Evolutionary conservation across 2,888 invertebrate species (phyloP), one percentile per base, ranked within the genome.

Genomic region (Drosophila greeni): DNA sequence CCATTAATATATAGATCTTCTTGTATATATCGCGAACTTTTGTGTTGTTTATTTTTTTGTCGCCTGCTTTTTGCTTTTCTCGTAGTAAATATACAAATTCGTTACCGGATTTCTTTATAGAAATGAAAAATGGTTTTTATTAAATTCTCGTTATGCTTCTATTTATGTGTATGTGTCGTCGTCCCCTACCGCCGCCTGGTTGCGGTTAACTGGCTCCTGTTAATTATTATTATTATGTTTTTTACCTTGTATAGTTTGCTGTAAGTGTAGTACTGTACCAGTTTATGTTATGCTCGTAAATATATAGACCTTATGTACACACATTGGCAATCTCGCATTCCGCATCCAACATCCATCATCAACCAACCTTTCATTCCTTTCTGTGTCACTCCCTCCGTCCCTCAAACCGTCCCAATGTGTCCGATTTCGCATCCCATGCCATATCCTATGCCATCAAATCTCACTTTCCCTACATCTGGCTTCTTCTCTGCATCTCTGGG

Each of bases 161-260:
- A 67, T 76, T 80, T 62, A 73, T 80, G 83, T 82, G 82, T 81
- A 67, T 69, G 72, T 65, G 76, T 73, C 66, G 76, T 73, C 66
- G 45, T 9, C 51, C 45, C 23, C 26, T 18, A 37, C 16, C 31
- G 16, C 40, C 23, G 8, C 31, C 53, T 61, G 39, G 45, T 49
- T 51, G 51, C 26, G 31, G 53, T 52, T 57, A 29, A 16, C 57
- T 56, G 54, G 31, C 45, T 47, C 60, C 57, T 48, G 47, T 74
- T 61, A 66, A 74, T 76, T 66, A 57, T 51, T 66, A 57, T 51
- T 66, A 49, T 66, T 49, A 59, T 57, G 14, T 52, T 45, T 53
- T 68, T 82, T 81, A 84, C 80, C 80, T 81, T 81, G 80, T 81
- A 81, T 81, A 80, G 80, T 80, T 80, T 80, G 73, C 84, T 82